Evolutionary conservation across 2,113 vertebrate genomes (phyloP).

Genomic region (Cyanocitta stelleri): DNA sequence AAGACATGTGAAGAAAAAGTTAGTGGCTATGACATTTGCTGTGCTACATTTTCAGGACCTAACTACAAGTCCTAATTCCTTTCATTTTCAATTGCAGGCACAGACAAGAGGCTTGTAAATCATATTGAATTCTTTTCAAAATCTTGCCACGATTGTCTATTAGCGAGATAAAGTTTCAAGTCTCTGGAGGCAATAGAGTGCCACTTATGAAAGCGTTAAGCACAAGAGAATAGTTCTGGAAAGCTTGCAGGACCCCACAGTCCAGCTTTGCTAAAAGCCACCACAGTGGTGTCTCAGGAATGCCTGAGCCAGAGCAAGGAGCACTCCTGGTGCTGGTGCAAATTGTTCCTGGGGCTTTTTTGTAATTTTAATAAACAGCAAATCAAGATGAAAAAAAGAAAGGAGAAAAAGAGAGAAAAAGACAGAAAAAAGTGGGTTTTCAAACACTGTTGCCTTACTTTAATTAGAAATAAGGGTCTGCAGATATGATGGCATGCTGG

Average conservation of each 20-base stretch:
- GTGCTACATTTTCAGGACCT: background rate
- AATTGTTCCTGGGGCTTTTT: background rate
- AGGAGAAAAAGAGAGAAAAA: background rate
- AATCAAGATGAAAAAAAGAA: background rate
- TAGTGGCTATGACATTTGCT: background rate
- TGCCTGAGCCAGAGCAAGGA: background rate
- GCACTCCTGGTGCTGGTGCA: background rate
- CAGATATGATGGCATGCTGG: background rate
- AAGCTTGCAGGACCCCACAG: accelerated
- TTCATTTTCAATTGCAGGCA: background rate
- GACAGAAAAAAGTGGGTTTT: background rate
- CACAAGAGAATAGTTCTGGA: background rate
- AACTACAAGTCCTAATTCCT: background rate
- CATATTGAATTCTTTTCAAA: background rate
- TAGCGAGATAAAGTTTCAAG: background rate
- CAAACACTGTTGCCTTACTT: background rate
- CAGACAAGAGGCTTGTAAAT: background rate
- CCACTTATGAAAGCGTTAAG: background rate
- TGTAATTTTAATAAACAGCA: background rate
- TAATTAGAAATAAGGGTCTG: background rate
- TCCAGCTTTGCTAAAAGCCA: background rate
- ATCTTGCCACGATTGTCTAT: background rate
- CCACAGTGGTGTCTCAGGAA: accelerated
- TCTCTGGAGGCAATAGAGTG: background rate
- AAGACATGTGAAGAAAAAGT: background rate